phyloP scores from a whole-genome alignment of 1,140 invertebrate species.

The Phymastichus coffea region DNA sequence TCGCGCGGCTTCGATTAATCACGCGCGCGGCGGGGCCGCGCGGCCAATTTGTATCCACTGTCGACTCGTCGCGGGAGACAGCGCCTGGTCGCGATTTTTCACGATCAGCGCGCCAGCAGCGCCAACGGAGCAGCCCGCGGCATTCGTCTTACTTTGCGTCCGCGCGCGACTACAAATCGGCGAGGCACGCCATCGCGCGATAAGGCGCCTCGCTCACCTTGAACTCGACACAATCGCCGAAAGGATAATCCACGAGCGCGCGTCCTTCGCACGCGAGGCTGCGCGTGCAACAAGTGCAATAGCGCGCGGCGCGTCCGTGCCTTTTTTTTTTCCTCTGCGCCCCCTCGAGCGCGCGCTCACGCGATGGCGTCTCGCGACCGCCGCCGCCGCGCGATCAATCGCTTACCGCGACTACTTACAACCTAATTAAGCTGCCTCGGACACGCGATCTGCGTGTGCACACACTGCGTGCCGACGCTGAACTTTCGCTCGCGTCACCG shows the following conservation, averaged over 20 bases:
- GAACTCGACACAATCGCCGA: background rate
- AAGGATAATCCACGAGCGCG: slow-evolving; percentile 16
- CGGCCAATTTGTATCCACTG: background rate
- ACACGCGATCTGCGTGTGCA: slow-evolving; percentile 18
- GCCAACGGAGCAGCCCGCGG: background rate
- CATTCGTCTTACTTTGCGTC: background rate
- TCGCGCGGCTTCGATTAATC: background rate
- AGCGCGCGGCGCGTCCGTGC: too few relatives aligned
- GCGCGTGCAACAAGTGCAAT: slow-evolving; percentile 35
- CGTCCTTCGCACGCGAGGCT: slow-evolving; percentile 27
- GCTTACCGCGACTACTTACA: slow-evolving; percentile 19
- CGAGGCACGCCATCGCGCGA: background rate
- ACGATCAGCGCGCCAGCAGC: background rate
- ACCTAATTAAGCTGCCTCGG: slow-evolving; percentile 28
- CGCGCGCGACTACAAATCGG: background rate
- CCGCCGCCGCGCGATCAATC: background rate
- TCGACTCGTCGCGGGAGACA: background rate
- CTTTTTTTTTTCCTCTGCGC: slow-evolving; percentile 29
- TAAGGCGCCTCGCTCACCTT: too few relatives aligned
- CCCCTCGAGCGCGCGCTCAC: slow-evolving; percentile 14
- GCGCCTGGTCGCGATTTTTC: slow-evolving; percentile 16
- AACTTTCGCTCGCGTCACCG: slow-evolving; percentile 7
- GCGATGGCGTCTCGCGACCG: slow-evolving; percentile 30
- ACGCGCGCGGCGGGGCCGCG: background rate
- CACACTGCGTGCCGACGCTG: slow-evolving; percentile 5